Evolutionary conservation across 2,888 invertebrate genomes (phyloP), one percentile per base, ranked within the genome.

Genomic region (Cryptus viduatorius): DNA sequence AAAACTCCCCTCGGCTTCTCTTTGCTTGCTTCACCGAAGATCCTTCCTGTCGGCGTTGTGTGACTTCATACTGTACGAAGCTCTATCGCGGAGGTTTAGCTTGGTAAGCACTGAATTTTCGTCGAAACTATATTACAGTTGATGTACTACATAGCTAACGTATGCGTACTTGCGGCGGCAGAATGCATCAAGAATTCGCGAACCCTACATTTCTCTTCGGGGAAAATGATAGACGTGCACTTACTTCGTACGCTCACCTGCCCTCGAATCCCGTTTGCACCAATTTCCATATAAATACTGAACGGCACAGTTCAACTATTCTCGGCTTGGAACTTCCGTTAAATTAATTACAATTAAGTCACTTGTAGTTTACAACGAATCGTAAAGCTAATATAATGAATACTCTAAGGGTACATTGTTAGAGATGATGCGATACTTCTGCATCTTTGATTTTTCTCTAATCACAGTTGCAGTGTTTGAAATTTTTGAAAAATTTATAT

Each of bases 91-190:
- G 14, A 29, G 5, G 31, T 71, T 59, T 53, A 31, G 53, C 8
- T 64, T 19, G 16, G 1, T 37, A 50, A 67, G 12, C n/a, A 16
- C 16, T 31, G 53, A 19, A 12, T 56, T 65, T 12, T 19, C 44
- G 31, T 59, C 50, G 76, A 76, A 29, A 72, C 65, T 76, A 76
- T 56, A 42, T 19, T 24, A 53, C 65, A 50, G 46, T 48, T 67
- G 67, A 19, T 69, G 65, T 19, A 61, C 7, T 37, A 37, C 68
- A 73, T 69, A 68, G 64, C 37, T 73, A 29, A 31, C 31, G 24
- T 14, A 29, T 78, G 67, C 72, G 53, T 84, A 84, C 81, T 84
- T 81, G 73, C 81, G 73, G 78, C 73, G 59, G 44, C 48, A 29
- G 10, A 48, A 53, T 48, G 42, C 81, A 69, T 81, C 78, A 53